Evolutionary conservation across 37 sponge, comb jelly and placozoan species (phyloP).

Genomic region (Chondrilla cf. caribensis): DNA sequence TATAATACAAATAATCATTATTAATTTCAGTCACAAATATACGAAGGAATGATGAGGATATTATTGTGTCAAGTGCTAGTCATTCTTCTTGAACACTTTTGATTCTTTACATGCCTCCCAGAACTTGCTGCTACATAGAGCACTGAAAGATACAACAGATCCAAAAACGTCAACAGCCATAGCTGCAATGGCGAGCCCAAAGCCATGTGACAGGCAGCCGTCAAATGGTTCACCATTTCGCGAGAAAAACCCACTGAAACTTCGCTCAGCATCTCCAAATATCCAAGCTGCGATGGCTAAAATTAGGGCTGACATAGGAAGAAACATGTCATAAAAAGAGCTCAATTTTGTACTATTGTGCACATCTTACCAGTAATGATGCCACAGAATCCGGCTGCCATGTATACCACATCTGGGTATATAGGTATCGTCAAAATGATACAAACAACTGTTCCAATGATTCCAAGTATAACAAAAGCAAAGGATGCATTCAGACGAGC

Average conservation of each 20-base stretch:
- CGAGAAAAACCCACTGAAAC: slow-evolving; percentile 79
- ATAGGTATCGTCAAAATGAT: slow-evolving; percentile 48
- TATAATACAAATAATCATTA: too few relatives aligned
- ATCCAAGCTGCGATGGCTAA: slow-evolving; percentile 38
- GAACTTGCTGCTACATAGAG: slow-evolving; percentile 46
- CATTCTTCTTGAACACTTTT: background rate
- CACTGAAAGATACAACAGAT: slow-evolving; percentile 31
- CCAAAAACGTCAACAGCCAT: slow-evolving; percentile 57
- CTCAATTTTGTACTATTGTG: background rate
- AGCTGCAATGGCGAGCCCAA: slow-evolving; percentile 67
- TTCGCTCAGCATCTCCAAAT: slow-evolving; percentile 34
- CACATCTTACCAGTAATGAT: background rate
- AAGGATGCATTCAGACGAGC: slow-evolving; percentile 32
- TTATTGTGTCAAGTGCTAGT: too few relatives aligned
- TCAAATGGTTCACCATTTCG: slow-evolving; percentile 40
- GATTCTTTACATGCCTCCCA: slow-evolving; percentile 12
- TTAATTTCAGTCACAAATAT: too few relatives aligned
- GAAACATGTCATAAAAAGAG: background rate
- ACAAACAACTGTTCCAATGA: slow-evolving; percentile 46
- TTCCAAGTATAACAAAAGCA: slow-evolving; percentile 55
- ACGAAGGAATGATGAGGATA: too few relatives aligned
- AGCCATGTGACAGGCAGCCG: slow-evolving; percentile 77
- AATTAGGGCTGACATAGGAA: slow-evolving; percentile 35
- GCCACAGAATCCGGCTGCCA: slow-evolving; percentile 43
- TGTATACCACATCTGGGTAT: slow-evolving; percentile 29